phyloP scores from a whole-genome alignment of 2,113 vertebrate species.

The Macroglossus sobrinus region DNA sequence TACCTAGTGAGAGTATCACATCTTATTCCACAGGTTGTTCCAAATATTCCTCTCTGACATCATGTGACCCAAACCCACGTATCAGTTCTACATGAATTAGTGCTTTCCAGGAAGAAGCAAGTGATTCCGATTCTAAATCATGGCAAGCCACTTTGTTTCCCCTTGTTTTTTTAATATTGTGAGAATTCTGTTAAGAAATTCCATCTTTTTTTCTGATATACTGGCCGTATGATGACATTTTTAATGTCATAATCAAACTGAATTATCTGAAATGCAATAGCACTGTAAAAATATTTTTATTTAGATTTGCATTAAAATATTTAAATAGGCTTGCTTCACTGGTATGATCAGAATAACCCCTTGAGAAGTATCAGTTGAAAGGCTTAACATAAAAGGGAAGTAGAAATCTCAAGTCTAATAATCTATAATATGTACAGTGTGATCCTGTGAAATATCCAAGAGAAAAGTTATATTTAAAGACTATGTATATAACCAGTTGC shows the following conservation, averaged over 20 bases:
- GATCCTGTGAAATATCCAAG: not conserved
- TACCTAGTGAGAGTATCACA: not conserved
- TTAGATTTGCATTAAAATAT: not conserved
- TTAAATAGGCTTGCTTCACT: not conserved
- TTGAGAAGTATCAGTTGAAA: not conserved
- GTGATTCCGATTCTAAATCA: not conserved
- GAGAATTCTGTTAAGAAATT: not conserved
- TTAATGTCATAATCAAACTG: not conserved
- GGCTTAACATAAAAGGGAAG: not conserved
- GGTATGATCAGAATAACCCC: not conserved
- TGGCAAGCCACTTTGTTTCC: not conserved
- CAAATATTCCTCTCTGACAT: not conserved
- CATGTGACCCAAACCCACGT: not conserved
- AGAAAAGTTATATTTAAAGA: not conserved
- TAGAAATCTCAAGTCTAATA: not conserved
- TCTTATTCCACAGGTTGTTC: not conserved
- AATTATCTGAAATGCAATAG: not conserved
- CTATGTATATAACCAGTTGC: not conserved
- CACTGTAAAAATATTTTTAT: not conserved
- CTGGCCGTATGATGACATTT: not conserved
- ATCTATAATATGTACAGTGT: not conserved
- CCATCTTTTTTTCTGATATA: not conserved
- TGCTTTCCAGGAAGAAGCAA: not conserved
- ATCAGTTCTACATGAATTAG: not conserved
- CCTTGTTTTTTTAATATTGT: not conserved